Evolutionary conservation across 2,113 vertebrate species (phyloP).

Genomic region (Clarias batrachus): DNA sequence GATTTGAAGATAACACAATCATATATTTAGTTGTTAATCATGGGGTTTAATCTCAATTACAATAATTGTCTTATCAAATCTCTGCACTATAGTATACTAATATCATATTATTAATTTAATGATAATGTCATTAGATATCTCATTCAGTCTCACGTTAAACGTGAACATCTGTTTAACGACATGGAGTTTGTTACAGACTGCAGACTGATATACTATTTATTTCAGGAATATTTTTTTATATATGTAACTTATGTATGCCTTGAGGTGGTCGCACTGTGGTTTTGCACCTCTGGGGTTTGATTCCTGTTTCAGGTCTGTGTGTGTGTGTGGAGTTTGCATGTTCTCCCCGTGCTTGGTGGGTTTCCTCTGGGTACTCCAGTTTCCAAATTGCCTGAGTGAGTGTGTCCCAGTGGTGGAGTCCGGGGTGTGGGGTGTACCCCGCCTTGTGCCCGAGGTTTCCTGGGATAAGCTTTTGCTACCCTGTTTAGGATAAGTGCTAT

Average conservation of each 20-base stretch:
- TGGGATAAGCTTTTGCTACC: too few relatives aligned
- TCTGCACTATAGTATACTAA: too few relatives aligned
- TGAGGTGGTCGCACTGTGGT: too few relatives aligned
- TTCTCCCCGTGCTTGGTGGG: too few relatives aligned
- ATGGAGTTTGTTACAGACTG: background rate
- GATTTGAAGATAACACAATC: background rate
- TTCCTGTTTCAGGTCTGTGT: too few relatives aligned
- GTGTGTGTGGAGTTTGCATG: too few relatives aligned
- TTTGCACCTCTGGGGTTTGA: too few relatives aligned
- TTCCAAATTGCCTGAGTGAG: too few relatives aligned
- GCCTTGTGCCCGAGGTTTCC: background rate
- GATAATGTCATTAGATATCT: background rate
- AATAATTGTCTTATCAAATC: background rate
- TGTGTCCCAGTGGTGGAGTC: too few relatives aligned
- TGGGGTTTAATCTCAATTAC: background rate
- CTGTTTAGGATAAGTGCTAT: too few relatives aligned
- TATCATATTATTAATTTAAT: background rate
- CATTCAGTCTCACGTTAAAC: background rate
- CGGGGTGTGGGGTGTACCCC: background rate
- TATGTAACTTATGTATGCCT: background rate
- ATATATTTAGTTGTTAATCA: background rate
- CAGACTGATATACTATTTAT: background rate
- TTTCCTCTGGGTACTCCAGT: too few relatives aligned
- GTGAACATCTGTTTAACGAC: background rate
- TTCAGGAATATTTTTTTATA: background rate